Conservation (phyloP, 2,797 vertebrate genomes). For the Phalloptychus januarius region DNA sequence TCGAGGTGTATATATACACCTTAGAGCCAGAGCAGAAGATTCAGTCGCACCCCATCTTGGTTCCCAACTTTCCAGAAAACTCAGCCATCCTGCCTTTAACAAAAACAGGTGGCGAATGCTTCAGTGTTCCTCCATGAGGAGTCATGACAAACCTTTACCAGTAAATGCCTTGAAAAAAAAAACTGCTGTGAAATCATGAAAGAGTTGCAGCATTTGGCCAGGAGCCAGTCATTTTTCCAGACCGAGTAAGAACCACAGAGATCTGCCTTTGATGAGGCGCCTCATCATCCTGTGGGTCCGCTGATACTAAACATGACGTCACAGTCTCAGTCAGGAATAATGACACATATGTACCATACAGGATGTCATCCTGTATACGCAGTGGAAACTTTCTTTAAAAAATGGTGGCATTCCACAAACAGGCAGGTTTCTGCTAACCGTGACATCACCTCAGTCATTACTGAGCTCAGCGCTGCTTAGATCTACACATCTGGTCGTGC, state of each 20-base stretch:
- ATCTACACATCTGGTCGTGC: slow-evolving; percentile 6
- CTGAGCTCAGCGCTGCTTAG: not conserved
- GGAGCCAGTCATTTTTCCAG: slow-evolving; percentile 33
- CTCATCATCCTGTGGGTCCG: not conserved
- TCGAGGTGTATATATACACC: not conserved
- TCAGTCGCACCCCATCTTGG: not conserved
- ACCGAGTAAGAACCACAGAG: slow-evolving; percentile 1
- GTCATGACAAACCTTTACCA: slow-evolving; percentile 21
- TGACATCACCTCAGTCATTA: slow-evolving; percentile 10
- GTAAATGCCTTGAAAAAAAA: slow-evolving; percentile 47
- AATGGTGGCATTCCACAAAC: not conserved
- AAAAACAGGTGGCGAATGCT: slow-evolving; percentile 13
- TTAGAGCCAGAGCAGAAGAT: not conserved
- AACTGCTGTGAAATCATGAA: slow-evolving; percentile 25
- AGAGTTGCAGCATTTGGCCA: slow-evolving; percentile 32
- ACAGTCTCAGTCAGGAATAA: not conserved
- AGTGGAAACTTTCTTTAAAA: not conserved
- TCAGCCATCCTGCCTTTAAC: not conserved
- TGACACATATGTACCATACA: not conserved
- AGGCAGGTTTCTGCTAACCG: not conserved
- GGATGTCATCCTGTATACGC: not conserved
- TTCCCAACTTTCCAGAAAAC: not conserved
- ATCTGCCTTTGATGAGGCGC: slow-evolving; percentile 16
- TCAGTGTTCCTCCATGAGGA: slow-evolving; percentile 18
- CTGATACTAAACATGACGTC: not conserved